Conservation (phyloP, 64 coral and sea anemone species). For the Montipora foliosa region DNA sequence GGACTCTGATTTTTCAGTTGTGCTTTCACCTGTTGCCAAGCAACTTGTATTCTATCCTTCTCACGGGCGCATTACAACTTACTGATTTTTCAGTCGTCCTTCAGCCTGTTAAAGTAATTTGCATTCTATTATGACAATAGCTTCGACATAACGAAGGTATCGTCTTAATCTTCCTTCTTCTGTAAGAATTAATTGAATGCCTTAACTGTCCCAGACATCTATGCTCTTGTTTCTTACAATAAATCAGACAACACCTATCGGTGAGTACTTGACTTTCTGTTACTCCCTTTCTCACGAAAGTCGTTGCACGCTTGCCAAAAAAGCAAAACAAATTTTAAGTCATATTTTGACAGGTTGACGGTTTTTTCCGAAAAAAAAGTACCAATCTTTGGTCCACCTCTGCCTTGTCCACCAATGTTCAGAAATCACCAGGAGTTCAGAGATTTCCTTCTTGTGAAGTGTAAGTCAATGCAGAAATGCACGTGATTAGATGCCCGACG, state of each 20-base stretch:
- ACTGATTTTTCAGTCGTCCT: too few relatives aligned
- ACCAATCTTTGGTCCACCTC: constrained; percentile 94
- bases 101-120: too few relatives aligned
- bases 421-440: constrained; percentile 90
- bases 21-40: too few relatives aligned
- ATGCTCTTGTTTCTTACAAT: constrained; percentile 90
- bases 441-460: constrained; percentile 87
- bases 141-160: too few relatives aligned
- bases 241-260: constrained; percentile 90
- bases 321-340: neutral
- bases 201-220: constrained; percentile 93
- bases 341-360: constrained; percentile 71
- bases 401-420: constrained; percentile 92
- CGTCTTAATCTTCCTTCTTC: neutral
- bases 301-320: neutral
- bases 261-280: constrained; percentile 31
- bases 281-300: neutral
- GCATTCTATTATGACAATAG: too few relatives aligned
- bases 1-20: too few relatives aligned
- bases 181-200: neutral
- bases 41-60: too few relatives aligned
- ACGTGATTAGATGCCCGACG: too few relatives aligned
- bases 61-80: too few relatives aligned
- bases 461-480: neutral
- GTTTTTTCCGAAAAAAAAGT: constrained; percentile 96